Evolutionary conservation across 2,797 vertebrate genomes (phyloP).

Genomic region (Amblyraja radiata): DNA sequence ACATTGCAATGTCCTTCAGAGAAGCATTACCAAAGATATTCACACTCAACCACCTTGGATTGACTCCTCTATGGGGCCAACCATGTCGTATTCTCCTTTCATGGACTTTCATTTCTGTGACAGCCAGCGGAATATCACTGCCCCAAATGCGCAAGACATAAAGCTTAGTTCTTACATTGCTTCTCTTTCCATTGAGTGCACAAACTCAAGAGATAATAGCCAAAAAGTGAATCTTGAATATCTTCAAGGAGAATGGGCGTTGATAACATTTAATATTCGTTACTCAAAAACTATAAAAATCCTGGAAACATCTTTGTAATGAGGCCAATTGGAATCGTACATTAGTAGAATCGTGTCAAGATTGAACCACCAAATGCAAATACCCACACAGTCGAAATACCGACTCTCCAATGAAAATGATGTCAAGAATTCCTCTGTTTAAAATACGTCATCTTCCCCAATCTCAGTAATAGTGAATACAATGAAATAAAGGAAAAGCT

Average conservation of each 20-base stretch:
- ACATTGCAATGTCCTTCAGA: no score
- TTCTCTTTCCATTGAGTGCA: not conserved
- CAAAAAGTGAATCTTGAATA: not conserved
- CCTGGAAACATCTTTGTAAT: not conserved
- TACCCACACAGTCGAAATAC: not conserved
- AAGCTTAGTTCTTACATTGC: no score
- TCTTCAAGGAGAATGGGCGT: not conserved
- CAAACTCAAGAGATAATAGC: not conserved
- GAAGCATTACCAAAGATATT: not conserved
- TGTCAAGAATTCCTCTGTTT: not conserved
- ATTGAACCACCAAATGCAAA: not conserved
- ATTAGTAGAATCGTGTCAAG: not conserved
- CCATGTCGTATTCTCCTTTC: not conserved
- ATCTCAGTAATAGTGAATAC: not conserved
- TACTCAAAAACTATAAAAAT: not conserved
- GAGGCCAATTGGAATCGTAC: not conserved
- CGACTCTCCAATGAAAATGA: not conserved
- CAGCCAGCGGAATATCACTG: not conserved
- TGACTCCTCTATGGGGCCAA: not conserved
- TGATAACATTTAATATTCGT: not conserved
- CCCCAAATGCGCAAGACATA: not conserved
- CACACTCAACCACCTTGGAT: not conserved
- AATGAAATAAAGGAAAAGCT: not conserved
- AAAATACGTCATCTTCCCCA: not conserved
- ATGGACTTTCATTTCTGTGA: not conserved